These are phyloP conservation scores for Frankliniella fusca DNA, from an alignment of 2,888 invertebrate species.

Conservation along the genomic window DNA sequence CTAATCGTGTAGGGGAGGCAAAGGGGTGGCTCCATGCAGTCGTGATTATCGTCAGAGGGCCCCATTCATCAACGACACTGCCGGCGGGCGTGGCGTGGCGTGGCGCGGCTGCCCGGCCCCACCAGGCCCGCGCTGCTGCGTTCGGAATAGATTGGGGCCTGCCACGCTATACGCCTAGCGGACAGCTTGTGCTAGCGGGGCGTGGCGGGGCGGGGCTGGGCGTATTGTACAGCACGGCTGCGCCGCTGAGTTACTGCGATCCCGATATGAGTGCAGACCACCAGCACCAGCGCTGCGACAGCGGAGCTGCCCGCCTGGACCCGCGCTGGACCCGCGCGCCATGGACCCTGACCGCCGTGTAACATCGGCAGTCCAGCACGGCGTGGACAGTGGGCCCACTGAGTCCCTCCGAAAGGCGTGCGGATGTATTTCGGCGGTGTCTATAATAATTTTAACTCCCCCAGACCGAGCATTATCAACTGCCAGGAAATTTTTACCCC, in stretches of 20 bases:
- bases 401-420: no score
- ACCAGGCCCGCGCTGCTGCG: not conserved
- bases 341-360: no score
- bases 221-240: conserved; percentile 1
- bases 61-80: conserved; percentile 23
- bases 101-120: not conserved
- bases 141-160: not conserved
- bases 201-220: not conserved
- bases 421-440: no score
- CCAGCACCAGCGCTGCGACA: not conserved
- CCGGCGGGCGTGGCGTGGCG: no score
- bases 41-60: conserved; percentile 22
- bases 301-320: not conserved
- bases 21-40: not conserved
- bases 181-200: not conserved
- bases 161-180: not conserved
- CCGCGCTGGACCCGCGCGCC: no score
- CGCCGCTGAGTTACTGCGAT: conserved; percentile 19
- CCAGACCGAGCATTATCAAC: no score
- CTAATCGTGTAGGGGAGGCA: not conserved
- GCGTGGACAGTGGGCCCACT: no score
- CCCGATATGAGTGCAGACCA: not conserved
- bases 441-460: no score
- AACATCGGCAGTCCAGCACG: no score
- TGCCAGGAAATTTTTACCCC: no score